phyloP scores from a whole-genome alignment of 2,888 invertebrate species.

The Eupithecia inturbata region DNA sequence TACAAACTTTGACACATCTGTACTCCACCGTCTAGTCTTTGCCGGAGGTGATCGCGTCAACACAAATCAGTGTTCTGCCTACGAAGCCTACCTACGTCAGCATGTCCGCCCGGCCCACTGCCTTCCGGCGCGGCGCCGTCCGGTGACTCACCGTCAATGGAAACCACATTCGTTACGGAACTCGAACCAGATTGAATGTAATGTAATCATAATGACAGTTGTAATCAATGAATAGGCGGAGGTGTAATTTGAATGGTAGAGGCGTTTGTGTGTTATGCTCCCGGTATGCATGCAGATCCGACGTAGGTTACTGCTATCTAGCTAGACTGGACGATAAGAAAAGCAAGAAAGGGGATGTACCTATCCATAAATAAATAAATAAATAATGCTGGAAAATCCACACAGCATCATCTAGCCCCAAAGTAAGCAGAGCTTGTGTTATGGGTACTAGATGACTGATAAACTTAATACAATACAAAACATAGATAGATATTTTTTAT shows the following conservation, averaged over 20 bases:
- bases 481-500: no score
- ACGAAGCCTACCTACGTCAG: slow-evolving; percentile 36
- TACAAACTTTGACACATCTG: background rate
- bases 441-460: no score
- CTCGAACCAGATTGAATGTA: slow-evolving; percentile 1
- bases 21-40: slow-evolving; percentile 12
- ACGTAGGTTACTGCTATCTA: background rate
- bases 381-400: no score
- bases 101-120: slow-evolving; percentile 37
- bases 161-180: slow-evolving; percentile 31
- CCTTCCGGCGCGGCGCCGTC: slow-evolving; percentile 20
- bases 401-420: no score
- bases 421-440: no score
- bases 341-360: no score
- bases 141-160: slow-evolving; percentile 37
- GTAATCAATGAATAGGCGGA: slow-evolving; percentile 1
- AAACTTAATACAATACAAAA: no score
- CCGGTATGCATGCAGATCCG: background rate
- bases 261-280: slow-evolving; percentile 1
- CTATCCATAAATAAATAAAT: no score
- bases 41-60: slow-evolving; percentile 19
- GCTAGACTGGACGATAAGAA: no score
- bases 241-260: slow-evolving; percentile 13
- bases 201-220: slow-evolving; percentile 11
- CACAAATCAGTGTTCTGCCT: slow-evolving; percentile 35